Conservation (phyloP, 2,797 vertebrate species). For the Gymnothorax javanicus region DNA sequence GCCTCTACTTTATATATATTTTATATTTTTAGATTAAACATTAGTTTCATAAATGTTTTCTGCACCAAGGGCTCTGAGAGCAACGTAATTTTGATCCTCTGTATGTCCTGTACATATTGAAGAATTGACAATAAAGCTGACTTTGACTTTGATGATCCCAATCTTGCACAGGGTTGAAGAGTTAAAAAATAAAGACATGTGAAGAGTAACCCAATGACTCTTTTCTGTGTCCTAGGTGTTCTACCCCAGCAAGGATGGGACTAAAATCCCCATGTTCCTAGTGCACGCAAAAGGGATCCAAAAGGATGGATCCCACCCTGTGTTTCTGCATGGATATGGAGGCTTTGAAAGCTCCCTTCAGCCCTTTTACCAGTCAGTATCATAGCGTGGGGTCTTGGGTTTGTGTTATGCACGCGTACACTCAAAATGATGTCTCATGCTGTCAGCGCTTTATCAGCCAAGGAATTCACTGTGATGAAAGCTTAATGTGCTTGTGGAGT, state of each 20-base stretch:
- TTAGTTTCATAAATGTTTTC: no score
- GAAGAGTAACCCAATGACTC: neutral
- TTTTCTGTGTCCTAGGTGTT: conserved; percentile 64
- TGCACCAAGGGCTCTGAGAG: no score
- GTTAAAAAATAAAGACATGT: no score
- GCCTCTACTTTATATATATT: no score
- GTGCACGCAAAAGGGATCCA: conserved; percentile 65
- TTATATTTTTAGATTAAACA: no score
- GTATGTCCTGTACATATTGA: no score
- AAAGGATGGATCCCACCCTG: conserved; percentile 65
- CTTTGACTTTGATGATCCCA: no score
- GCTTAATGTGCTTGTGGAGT: neutral
- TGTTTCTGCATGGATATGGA: conserved; percentile 76
- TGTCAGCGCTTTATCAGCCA: neutral
- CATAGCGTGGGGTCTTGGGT: neutral
- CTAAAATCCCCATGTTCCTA: conserved; percentile 76
- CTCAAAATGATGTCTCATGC: neutral
- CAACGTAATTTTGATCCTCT: no score
- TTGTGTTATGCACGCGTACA: neutral
- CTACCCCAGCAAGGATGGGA: conserved; percentile 75
- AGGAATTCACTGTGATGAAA: neutral
- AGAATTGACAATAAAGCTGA: no score
- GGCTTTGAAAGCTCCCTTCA: conserved; percentile 74
- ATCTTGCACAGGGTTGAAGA: neutral
- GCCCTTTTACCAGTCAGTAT: conserved; percentile 70